Conservation (phyloP, 2,888 invertebrate genomes). For the Stenurella melanura region DNA sequence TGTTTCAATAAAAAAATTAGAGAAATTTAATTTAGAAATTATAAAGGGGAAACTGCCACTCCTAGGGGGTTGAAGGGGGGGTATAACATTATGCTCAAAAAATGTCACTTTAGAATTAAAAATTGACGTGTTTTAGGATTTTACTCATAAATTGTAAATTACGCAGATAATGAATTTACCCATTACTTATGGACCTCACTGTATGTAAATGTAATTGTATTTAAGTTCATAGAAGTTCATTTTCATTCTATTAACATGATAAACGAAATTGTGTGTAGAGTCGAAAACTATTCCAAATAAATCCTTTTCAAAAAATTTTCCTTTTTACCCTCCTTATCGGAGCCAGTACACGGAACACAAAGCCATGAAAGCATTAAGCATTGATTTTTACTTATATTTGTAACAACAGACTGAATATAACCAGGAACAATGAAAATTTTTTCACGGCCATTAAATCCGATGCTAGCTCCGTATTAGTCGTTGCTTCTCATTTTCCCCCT, state of each 20-base stretch:
- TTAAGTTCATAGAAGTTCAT: no score
- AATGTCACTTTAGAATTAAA: no score
- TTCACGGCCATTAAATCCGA: constrained; percentile 61
- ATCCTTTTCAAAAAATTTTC: neutral
- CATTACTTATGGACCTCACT: no score
- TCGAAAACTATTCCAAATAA: constrained; percentile 13
- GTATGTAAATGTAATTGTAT: no score
- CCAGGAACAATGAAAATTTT: constrained; percentile 57
- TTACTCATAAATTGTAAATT: no score
- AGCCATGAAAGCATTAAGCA: constrained; percentile 38
- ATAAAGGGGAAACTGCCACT: no score
- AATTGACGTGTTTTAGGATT: no score
- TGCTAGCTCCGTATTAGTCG: constrained; percentile 56
- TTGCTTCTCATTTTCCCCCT: constrained; percentile 51
- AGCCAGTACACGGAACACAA: neutral
- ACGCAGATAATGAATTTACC: no score
- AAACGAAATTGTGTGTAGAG: neutral
- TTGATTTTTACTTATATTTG: constrained; percentile 50
- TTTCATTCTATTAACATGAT: neutral
- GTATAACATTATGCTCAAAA: no score
- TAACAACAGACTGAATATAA: constrained; percentile 48
- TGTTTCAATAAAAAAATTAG: no score
- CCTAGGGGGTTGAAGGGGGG: no score
- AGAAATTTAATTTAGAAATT: no score
- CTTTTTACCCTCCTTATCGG: neutral